Evolutionary conservation across 2,888 invertebrate genomes (phyloP), one percentile per base, ranked within the genome.

Genomic region (Trichopoda pennipes): DNA sequence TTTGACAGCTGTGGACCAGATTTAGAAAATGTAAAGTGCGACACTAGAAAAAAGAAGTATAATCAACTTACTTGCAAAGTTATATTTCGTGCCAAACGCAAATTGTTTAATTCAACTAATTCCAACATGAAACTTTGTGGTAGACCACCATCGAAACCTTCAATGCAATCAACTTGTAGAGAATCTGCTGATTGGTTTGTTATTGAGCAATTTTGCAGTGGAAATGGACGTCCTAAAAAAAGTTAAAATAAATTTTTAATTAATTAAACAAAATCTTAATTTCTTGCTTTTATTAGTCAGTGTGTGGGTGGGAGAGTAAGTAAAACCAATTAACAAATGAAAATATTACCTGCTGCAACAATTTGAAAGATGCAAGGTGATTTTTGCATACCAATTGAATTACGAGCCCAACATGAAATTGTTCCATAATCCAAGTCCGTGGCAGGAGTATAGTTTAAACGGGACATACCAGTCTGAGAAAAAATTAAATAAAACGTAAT

Each of bases 401-500:
- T 97, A 86, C 93, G 93, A 14, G 95, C 97, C 93, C 95, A 97
- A 91, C 97, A 97, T 75, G 96, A 95, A 82, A 97, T 92, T 17
- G 97, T 96, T 7, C 97, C 97, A 88, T 97, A 97, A 92, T 97
- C 97, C 93, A 96, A 94, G 91, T 97, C 97, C 17, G 95, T 95
- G 47, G 94, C 93, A 0, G 97, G 97, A 9, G 96, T 97, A 91
- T 97, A 97, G 92, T 96, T 96, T 79, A 97, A 93, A 38, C 94
- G 93, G 73, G 91, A 91, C 88, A 91, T 88, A 80, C 91, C 89
- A 66, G 91, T 91, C 91, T 91, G 86, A 2, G 86, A 85, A 38
- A 28, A 49, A 75, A 69, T 49, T 64, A 66, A 78, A 66, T 0
- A 38, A 35, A 68, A 72, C 51, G 12, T 19, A 21, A 38, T 58